phyloP scores from a whole-genome alignment of 30 jellyfish, hydroid and myxozoan species.

The Phacellophora camtschatica region DNA sequence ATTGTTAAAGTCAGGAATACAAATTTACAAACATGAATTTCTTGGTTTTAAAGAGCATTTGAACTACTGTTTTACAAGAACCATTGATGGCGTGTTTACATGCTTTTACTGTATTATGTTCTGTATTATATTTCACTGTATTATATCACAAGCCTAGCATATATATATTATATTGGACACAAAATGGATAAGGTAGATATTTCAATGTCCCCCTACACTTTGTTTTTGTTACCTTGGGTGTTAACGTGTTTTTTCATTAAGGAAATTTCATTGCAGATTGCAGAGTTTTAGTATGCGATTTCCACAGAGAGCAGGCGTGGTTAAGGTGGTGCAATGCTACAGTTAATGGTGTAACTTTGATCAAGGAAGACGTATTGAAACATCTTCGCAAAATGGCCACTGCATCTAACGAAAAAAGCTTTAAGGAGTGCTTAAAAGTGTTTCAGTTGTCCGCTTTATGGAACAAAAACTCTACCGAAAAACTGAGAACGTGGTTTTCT shows the following conservation, averaged over 20 bases:
- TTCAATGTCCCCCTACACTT: no score
- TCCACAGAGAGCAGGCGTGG: constrained; percentile 50
- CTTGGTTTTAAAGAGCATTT: not conserved
- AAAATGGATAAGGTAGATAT: no score
- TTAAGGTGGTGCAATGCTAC: not conserved
- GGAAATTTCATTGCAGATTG: not conserved
- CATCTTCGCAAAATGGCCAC: constrained; percentile 6
- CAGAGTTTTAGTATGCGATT: constrained; percentile 10
- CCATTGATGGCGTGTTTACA: not conserved
- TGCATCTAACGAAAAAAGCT: not conserved
- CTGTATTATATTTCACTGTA: not conserved
- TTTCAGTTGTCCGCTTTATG: not conserved
- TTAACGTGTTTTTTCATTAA: not conserved
- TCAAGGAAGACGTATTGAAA: not conserved
- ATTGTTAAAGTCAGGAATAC: not conserved
- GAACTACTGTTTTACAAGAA: not conserved
- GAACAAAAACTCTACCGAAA: not conserved
- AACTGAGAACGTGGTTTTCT: constrained; percentile 9
- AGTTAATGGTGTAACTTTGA: not conserved
- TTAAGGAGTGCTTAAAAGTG: not conserved
- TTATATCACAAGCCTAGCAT: no score
- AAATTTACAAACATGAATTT: not conserved
- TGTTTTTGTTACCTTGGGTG: no score
- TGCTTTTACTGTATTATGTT: not conserved
- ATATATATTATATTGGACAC: no score